Conservation (phyloP, 1,140 invertebrate species). For the Berghia stephanieae region DNA sequence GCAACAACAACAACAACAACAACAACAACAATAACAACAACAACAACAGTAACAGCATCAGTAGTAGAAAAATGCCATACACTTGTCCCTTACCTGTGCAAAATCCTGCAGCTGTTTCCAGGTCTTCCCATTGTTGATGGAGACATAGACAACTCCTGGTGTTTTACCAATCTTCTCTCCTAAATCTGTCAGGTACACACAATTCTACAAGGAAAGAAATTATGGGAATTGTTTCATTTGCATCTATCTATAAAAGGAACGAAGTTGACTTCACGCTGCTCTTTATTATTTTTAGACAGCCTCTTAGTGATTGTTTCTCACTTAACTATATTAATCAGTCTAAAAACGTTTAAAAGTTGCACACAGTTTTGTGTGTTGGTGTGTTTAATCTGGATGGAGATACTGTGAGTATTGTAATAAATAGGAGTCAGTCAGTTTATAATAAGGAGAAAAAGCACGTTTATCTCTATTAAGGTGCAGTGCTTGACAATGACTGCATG, state of each 20-base stretch:
- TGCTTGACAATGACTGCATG: background rate
- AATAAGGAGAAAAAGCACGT: background rate
- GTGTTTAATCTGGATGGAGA: too few species aligned
- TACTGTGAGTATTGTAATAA: background rate
- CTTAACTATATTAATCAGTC: too few species aligned
- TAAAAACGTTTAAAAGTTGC: background rate
- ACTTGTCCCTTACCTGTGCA: slow-evolving; percentile 46
- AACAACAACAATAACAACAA: too few species aligned
- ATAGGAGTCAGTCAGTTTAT: background rate
- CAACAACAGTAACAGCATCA: too few species aligned
- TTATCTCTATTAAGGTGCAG: too few species aligned
- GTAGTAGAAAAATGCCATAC: too few species aligned
- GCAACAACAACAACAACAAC: too few species aligned
- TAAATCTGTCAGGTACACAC: slow-evolving; percentile 57
- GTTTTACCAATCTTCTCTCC: slow-evolving; percentile 53
- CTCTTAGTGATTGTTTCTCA: too few species aligned
- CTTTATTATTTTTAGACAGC: background rate
- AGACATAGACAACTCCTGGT: slow-evolving; percentile 55
- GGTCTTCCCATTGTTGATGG: slow-evolving; percentile 50
- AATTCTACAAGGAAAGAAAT: slow-evolving; percentile 46
- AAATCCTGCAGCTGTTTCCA: slow-evolving; percentile 61
- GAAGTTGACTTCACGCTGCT: background rate
- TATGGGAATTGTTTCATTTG: background rate
- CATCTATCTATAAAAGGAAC: background rate
- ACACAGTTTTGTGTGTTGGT: background rate